Base-by-base conservation (phyloP, 2,113 vertebrate genomes). In the Misgurnus mizolepis region DNA sequence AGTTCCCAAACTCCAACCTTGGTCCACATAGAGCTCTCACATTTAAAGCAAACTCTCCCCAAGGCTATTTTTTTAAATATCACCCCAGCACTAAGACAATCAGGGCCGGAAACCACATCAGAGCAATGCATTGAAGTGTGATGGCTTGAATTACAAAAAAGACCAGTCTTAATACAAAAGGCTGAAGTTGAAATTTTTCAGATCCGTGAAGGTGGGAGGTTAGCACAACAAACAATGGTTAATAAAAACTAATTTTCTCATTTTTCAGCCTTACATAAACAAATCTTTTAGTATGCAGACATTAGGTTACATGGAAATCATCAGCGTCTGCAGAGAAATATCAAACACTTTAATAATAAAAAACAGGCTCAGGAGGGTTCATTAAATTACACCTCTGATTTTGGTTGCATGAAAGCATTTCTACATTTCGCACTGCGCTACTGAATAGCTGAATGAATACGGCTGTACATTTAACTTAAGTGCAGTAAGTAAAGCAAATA, bases 381-480 rank as follows among this genome's bases (percentile, higher is more conserved):
- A 90, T 89, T 87, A 85, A 86, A 86, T 84, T 75, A 39, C 76
- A 85, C 87, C 85, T 68, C 86, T 80, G 74, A 85, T 82, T 79
- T 67, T 82, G 9, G 17, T 27, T 82, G 74, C 68, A 87, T 85
- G 82, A 75, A 84, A 88, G 82, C 64, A 75, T 88, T 89, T 82
- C 82, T 83, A 80, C 82, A 84, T 81, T 78, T 45, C 4, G 55
- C 15, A 56, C 2, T 2, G 55, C n/a, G n/a, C 27, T 70, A 27
- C 68, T 89, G 85, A 83, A 87, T 68, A 83, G 80, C 79, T 76
- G 47, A 69, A 78, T 86, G 71, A 76, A 81, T 65, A 70, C 50
- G 5, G 47, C 45, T 58, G 55, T n/a, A 6, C 7, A 7, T 18
- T 2, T 58, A 58, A 58, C 55, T n/a, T 34, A 34, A 34, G 27